Evolutionary conservation across 1,140 invertebrate genomes (phyloP), one percentile per base, ranked within the genome.

Genomic region (Oncopodura yosiiana): DNA sequence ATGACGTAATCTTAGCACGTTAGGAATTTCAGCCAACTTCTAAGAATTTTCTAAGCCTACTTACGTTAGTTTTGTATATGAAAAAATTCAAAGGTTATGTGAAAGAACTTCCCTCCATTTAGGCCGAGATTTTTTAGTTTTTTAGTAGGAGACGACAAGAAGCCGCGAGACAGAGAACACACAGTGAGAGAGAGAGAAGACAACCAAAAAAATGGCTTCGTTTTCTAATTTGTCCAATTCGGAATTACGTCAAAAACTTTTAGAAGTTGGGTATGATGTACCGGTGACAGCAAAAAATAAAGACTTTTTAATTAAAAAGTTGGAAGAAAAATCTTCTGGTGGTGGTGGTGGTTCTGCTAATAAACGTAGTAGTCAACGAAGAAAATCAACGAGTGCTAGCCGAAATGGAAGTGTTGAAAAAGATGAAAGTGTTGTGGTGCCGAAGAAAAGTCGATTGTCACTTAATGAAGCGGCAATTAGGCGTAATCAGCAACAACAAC

Each of bases 281-380:
- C 64, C 64, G 8, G 49, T 65, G 5, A 60, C 60, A 27, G 48
- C 60, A 8, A 60, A 55, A 6, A 63, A 60, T 23, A 42, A 60
- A 14, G 62, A 62, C 12, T 58, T 65, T 26, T 38, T 64, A 14
- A 36, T 65, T 23, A 60, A 52, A 39, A 62, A 59, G 14, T 45
- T 65, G 12, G 49, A 55, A 45, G 30, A 36, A 5, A 43, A 19
- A 41, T 26, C 38, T 19, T 45, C 46, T 2, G 29, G 37, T 3
- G 34, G 36, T 1, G 53, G 34, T 18, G 24, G 23, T 19, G 34
- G 16, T 5, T 37, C 44, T 9, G 30, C 18, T 14, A 48, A 38
- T n/a, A 1, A 24, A 16, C 42, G 24, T n/a, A 46, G 37, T 23
- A 45, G 51, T n/a, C n/a, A n/a, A n/a, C n/a, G n/a, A n/a, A n/a